A percentile compares a stretch with the other conserved stretches of the same genome.
Conservation (phyloP, 1,140 invertebrate species). For the Drosophila melanogaster region Release_6_plus_ISO1_MT NC_004354.4:17675501-17676000, state of each 20-base stretch:
- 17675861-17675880: conserved; percentile 81
- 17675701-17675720: conserved; percentile 41
- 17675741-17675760: conserved; percentile 42
- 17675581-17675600: conserved; percentile 28
- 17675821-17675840: conserved; percentile 69
- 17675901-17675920: conserved; percentile 54
- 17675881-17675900: conserved; percentile 80
- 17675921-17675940: neutral
- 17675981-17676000: conserved; percentile 77
- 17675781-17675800: conserved; percentile 58
- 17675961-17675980: conserved; percentile 49
- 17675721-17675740: conserved; percentile 55
- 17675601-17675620: neutral
- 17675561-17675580: conserved; percentile 21
- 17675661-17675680: conserved; percentile 11
- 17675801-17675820: conserved; percentile 68
- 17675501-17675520: conserved; percentile 79
- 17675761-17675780: neutral
- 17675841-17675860: conserved; percentile 75
- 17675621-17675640: conserved; percentile 55
- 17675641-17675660: conserved; percentile 37
- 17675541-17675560: conserved; percentile 84
- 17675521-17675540: conserved; percentile 87
- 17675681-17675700: conserved; percentile 22
- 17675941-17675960: conserved; percentile 16